Evolutionary conservation across 2,113 vertebrate genomes (phyloP).

Genomic region (Tiliqua scincoides): DNA sequence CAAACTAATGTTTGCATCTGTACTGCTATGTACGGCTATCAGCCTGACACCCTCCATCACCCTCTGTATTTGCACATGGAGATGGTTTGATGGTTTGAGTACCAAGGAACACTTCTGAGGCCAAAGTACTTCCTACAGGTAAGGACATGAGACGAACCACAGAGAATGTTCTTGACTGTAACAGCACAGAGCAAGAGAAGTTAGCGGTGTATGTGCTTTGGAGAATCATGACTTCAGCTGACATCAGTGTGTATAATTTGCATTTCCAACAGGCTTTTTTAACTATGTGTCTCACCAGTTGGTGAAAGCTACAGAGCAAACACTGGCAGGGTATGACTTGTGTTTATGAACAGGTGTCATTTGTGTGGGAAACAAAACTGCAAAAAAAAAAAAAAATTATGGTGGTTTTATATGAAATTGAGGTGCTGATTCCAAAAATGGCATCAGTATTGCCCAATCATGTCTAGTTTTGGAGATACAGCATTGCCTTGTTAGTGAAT

Average conservation of each 20-base stretch:
- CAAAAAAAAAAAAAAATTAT: too few relatives aligned
- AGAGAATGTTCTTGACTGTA: neutral
- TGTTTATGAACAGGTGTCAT: neutral
- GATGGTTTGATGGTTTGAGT: neutral
- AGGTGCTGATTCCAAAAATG: too few relatives aligned
- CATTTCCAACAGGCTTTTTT: neutral
- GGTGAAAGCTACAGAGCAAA: conserved; percentile 48
- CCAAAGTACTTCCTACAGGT: neutral
- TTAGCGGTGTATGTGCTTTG: neutral
- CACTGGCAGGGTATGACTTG: neutral
- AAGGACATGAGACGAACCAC: neutral
- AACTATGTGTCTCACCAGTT: conserved; percentile 22
- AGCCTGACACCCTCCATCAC: conserved; percentile 18
- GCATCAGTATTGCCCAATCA: too few relatives aligned
- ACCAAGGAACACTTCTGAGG: conserved; percentile 7
- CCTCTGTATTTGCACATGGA: conserved; percentile 1
- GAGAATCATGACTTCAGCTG: neutral
- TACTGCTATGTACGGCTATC: conserved; percentile 21
- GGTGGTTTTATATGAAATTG: too few relatives aligned
- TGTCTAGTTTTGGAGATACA: too few relatives aligned
- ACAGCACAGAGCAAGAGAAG: neutral
- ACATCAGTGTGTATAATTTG: too few relatives aligned
- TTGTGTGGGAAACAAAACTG: too few relatives aligned
- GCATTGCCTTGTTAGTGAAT: too few relatives aligned
- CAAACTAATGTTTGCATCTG: conserved; percentile 60